Base-by-base conservation (phyloP, 2,888 invertebrate species). In the Pollenia griseotomentosa region DNA sequence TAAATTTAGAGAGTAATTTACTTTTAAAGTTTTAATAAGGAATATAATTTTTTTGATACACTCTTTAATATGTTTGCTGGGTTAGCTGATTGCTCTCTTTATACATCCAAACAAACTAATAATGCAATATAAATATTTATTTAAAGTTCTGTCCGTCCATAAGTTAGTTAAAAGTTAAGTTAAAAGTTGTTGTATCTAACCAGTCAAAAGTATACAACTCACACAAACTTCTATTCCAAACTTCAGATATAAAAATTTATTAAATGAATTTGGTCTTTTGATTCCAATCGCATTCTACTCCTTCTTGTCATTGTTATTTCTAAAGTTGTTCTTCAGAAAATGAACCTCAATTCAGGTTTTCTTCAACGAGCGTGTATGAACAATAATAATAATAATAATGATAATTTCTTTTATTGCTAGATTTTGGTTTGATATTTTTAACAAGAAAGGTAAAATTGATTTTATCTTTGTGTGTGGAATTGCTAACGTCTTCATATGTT, bases 201-300 rank as follows among this genome's bases (percentile, higher is more conserved):
- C 59, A 59, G 16, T n/a, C 4, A 66, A 51, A 82, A 59, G n/a
- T 3, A 23, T n/a, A 40, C 1, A 9, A n/a, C 51, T 1, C 14
- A 46, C 19, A 23, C 51, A 57, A 65, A 48, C 19, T 46, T 0
- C 33, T 12, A 4, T 66, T 55, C 65, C 33, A 63, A 57, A 73
- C 71, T 74, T 57, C 80, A 80, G 59, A 2, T 66, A 82, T 86
- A 82, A 86, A 86, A 82, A 55, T 78, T 82, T 74, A 82, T 78
- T 61, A 40, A 11, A 68, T 73, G 51, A 78, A 66, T 48, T 66
- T 82, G 19, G 23, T 16, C 33, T 59, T 16, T 70, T 40, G 7
- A 19, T 19, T 46, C 53, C 19, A 33, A 19, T 66, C 6, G 33
- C 33, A 33, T 33, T 33, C 9, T 6, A 51, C 19, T 44, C 11